Evolutionary conservation across 2,797 vertebrate genomes (phyloP), one percentile per base, ranked within the genome.

Genomic region (Odontamblyopus lacepedii): DNA sequence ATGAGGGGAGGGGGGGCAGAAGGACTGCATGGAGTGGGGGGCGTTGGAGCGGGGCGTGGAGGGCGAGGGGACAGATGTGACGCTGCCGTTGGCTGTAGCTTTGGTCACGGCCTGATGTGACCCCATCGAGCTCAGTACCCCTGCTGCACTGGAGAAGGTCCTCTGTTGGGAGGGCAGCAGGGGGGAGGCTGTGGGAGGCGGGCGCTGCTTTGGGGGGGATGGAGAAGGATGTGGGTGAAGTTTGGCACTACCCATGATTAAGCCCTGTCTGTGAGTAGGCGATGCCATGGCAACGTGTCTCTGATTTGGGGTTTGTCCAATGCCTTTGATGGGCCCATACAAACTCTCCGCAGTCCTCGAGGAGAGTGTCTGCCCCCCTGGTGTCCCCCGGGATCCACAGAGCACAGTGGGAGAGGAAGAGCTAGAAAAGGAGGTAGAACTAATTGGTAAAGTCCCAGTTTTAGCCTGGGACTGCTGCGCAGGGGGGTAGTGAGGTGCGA

Each of bases 141-240:
- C 90, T 0, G 51, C 71, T 0, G 89, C 74, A 64, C 76, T 72
- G 1, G 80, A 80, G 38, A 91, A 92, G n/a, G 82, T 76, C 80
- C 92, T 94, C 85, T 93, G 93, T 71, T 93, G 92, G 16, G 93
- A 93, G 30, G 90, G 88, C 78, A 93, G 78, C 62, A 94, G 89
- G 9, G 94, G 93, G 19, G 94, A 93, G 6, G 92, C 88, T 0
- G 93, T 93, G 30, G 94, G 93, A 19, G 93, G 93, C 4, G 93
- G 93, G 16, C 93, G 87, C 59, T 91, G 92, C 82, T 94, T 94
- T 0, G 91, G 86, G 26, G 91, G 84, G 0, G 86, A 91, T 0
- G 87, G 88, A 3, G 91, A 85, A 13, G 85, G 87, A 63, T 86
- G 88, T 0, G 88, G 90, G 2, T 79, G 86, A 63, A 92, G 83